Conservation (phyloP, 2,113 vertebrate species). For the Mobula hypostoma region DNA sequence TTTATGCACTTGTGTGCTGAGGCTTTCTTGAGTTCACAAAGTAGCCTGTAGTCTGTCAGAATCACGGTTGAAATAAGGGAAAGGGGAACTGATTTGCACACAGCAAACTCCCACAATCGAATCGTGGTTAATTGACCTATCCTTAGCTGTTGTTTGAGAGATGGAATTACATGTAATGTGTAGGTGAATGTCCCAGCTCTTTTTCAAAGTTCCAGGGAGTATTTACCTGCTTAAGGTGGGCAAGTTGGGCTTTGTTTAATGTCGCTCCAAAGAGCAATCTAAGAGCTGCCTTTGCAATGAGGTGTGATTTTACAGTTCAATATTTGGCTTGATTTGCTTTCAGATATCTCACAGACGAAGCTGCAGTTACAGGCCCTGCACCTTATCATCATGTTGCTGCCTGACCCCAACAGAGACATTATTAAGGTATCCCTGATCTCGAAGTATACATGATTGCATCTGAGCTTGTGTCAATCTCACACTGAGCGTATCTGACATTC, state of each 20-base stretch:
- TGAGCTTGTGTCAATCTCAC: too few species aligned
- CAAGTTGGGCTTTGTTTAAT: neutral
- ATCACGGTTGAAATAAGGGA: too few species aligned
- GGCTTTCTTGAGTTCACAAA: too few species aligned
- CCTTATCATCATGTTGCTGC: constrained; percentile 80
- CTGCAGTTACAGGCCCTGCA: constrained; percentile 88
- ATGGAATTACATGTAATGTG: neutral
- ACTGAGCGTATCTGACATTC: too few species aligned
- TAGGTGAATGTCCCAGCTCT: neutral
- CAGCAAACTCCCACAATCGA: neutral
- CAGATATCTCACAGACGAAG: constrained; percentile 74
- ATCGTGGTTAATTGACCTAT: neutral
- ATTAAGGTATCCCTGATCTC: constrained; percentile 66
- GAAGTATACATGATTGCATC: too few species aligned
- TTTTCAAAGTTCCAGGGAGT: neutral
- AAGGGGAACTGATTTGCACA: neutral
- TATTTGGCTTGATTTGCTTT: constrained; percentile 45
- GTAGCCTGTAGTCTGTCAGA: too few species aligned
- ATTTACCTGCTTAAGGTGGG: neutral
- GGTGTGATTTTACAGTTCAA: neutral
- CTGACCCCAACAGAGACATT: constrained; percentile 79
- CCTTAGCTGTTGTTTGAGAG: neutral
- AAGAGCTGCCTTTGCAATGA: neutral
- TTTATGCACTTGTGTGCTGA: too few species aligned
- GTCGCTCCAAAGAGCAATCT: neutral